These are phyloP conservation scores for Paguma larvata DNA, from an alignment of 2,797 vertebrate species.

Conservation along the genomic window DNA sequence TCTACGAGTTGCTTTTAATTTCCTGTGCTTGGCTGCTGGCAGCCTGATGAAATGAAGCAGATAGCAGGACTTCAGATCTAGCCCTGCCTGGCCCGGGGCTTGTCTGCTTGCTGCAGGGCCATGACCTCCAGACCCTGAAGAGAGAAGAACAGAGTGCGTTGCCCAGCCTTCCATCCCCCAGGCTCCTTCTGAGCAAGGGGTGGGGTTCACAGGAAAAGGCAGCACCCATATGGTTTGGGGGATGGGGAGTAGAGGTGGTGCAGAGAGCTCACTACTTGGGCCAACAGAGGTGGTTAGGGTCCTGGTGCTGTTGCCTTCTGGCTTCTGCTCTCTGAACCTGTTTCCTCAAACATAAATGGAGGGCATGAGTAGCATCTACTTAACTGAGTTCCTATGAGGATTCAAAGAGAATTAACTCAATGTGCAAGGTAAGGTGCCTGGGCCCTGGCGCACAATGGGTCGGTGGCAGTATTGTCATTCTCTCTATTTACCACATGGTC, in stretches of 20 bases:
- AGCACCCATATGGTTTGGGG: fast-evolving
- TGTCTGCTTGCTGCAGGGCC: conserved; percentile 29
- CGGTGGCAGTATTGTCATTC: background rate
- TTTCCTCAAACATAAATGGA: background rate
- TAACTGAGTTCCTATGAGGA: background rate
- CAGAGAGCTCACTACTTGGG: background rate
- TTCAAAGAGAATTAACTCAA: background rate
- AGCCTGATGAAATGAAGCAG: conserved; percentile 80
- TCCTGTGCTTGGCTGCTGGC: conserved; percentile 72
- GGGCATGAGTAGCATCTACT: background rate
- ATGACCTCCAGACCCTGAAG: background rate
- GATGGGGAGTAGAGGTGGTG: background rate
- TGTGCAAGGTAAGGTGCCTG: background rate
- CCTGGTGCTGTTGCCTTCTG: background rate
- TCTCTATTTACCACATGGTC: background rate
- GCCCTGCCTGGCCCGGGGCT: background rate
- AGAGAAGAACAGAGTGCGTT: background rate
- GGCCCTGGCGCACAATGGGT: background rate
- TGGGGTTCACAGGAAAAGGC: background rate
- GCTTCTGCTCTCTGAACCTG: background rate
- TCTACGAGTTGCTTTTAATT: conserved; percentile 84
- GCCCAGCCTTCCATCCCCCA: no score
- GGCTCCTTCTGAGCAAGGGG: background rate
- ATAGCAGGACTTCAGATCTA: conserved; percentile 65
- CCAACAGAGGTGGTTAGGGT: background rate